Base-by-base conservation (phyloP, 2,888 invertebrate genomes). In the Amorpha juglandis region DNA sequence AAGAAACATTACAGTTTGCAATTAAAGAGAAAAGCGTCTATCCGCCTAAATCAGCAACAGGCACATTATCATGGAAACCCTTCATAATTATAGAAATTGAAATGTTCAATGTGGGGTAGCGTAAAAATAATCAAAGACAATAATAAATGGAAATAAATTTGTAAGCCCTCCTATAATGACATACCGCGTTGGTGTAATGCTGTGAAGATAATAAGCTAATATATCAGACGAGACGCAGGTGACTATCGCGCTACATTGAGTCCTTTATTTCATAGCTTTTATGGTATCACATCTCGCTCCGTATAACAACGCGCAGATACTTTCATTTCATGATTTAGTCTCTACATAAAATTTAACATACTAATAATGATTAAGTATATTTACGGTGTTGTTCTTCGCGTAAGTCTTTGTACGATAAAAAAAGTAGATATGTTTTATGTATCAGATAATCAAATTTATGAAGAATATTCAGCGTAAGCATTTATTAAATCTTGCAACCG, bases 51-150 rank as follows among this genome's bases (percentile, higher is more conserved):
- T 81, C 81, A 76, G 77, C 77, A 76, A 77, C 73, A 75, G 74
- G 76, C 84, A 84, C 82, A 83, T 81, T 80, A 75, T 79, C 81
- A 78, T 80, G 78, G 38, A 80, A 84, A 83, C 80, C 81, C 80
- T 83, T 82, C 77, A 82, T 84, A 83, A 87, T 83, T 84, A 86
- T 86, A 83, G 84, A 87, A 87, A 88, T 87, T 85, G 86, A 84
- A 85, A 82, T 80, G 80, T 82, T 82, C 78, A 75, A 71, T 75
- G 73, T 74, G 70, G 71, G 70, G 74, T 80, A 79, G 82, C 73
- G 80, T 80, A 80, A 78, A 81, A 81, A 81, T 78, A 77, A 72
- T 81, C 74, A 75, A 72, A 82, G 73, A 72, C 71, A 72, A 72
- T 74, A 69, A 75, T 72, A 70, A 71, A 71, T 73, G 69, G 69